phyloP scores from a whole-genome alignment of 1,140 invertebrate genomes.

The Euschistus heros region DNA sequence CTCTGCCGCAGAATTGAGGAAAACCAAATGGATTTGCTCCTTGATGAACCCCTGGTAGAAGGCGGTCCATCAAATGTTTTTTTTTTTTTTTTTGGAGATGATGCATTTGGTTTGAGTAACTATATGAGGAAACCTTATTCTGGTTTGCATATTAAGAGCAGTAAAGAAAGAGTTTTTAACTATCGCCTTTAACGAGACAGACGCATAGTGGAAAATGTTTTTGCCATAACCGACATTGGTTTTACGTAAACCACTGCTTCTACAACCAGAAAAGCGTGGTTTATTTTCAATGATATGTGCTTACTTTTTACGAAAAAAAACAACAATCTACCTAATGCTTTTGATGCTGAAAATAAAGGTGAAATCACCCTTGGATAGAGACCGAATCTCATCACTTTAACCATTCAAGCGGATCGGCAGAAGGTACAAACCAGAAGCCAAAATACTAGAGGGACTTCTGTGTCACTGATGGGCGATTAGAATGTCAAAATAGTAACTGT shows the following conservation, averaged over 20 bases:
- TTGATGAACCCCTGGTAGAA: constrained; percentile 29
- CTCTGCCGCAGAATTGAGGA: constrained; percentile 33
- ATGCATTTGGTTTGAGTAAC: constrained; percentile 33
- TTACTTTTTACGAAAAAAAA: constrained; percentile 25
- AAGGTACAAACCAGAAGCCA: too few relatives aligned
- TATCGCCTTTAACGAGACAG: constrained; percentile 34
- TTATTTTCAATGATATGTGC: constrained; percentile 31
- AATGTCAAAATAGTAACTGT: too few relatives aligned
- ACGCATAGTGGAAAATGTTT: constrained; percentile 41
- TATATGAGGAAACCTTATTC: constrained; percentile 38
- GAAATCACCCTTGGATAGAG: too few relatives aligned
- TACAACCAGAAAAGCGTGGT: constrained; percentile 31
- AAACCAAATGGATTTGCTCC: constrained; percentile 32
- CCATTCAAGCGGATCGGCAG: too few relatives aligned
- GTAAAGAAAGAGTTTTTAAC: constrained; percentile 35
- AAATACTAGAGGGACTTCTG: too few relatives aligned
- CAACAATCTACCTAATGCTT: constrained; percentile 24
- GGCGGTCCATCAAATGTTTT: constrained; percentile 30
- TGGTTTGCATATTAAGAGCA: constrained; percentile 36
- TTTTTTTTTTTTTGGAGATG: constrained; percentile 37
- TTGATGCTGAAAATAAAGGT: too few relatives aligned
- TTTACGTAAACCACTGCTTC: constrained; percentile 33
- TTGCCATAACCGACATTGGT: constrained; percentile 39
- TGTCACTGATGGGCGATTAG: too few relatives aligned
- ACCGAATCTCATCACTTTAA: too few relatives aligned